A percentile compares a stretch with the other conserved stretches of the same genome.
Evolutionary conservation across 1,140 invertebrate genomes (phyloP).

Genomic region (Habropoda laboriosa): DNA sequence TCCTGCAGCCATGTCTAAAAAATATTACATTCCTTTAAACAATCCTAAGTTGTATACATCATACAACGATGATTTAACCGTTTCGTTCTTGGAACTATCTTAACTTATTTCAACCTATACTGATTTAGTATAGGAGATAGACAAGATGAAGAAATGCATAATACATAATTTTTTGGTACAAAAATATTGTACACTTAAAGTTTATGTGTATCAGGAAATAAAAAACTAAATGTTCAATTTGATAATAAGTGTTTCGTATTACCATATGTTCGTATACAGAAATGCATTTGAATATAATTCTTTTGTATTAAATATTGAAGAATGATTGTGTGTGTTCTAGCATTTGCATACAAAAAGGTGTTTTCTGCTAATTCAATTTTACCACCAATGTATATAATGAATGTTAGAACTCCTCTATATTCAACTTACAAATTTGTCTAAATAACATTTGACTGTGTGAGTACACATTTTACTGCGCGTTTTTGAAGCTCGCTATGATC

Average conservation of each 20-base stretch:
- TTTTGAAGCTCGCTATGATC: not conserved
- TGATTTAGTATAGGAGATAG: not conserved
- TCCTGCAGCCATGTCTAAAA: constrained; percentile 9
- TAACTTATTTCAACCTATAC: not conserved
- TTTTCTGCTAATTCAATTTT: not conserved
- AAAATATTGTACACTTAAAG: not conserved
- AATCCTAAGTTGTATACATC: constrained; percentile 8
- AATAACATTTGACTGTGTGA: constrained; percentile 24
- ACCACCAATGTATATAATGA: not conserved
- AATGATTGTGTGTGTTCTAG: not conserved
- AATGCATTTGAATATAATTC: not conserved
- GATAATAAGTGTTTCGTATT: not conserved
- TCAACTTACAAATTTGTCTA: constrained; percentile 26
- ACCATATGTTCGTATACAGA: constrained; percentile 9
- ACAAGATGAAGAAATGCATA: not conserved
- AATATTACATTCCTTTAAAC: not conserved
- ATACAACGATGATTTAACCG: constrained; percentile 20
- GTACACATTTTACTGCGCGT: not conserved
- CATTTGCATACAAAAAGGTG: not conserved
- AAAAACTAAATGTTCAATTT: not conserved
- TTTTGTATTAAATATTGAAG: constrained; percentile 17
- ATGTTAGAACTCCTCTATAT: constrained; percentile 7
- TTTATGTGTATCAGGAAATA: not conserved
- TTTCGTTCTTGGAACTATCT: not conserved
- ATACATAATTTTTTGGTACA: not conserved